These are phyloP conservation scores for Drosophila percnosoma DNA, from an alignment of 2,888 invertebrate species.

Conservation along the genomic window DNA sequence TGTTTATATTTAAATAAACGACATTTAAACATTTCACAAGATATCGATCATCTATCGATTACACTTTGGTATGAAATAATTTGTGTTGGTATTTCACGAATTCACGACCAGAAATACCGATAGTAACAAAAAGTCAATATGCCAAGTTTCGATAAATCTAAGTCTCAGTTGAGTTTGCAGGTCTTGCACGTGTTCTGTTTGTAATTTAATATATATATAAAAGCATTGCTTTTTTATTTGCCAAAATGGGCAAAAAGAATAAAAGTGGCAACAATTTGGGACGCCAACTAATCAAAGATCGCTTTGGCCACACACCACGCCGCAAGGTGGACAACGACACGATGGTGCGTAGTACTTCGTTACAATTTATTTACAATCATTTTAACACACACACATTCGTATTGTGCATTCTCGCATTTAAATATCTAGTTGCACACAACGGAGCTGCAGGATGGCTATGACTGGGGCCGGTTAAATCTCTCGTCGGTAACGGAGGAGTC, in stretches of 20 bases:
- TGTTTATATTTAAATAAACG: constrained; percentile 15
- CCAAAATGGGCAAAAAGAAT: constrained; percentile 90
- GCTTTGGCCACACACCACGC: constrained; percentile 88
- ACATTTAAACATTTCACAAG: background rate
- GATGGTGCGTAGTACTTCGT: constrained; percentile 87
- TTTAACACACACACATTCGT: background rate
- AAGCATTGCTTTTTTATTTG: constrained; percentile 1
- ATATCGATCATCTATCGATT: constrained; percentile 6
- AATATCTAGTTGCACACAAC: constrained; percentile 89
- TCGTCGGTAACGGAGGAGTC: constrained; percentile 97
- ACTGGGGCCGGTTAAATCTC: constrained; percentile 95
- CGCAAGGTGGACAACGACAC: constrained; percentile 90
- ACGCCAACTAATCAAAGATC: constrained; percentile 90
- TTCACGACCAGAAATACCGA: constrained; percentile 1
- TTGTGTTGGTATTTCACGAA: background rate
- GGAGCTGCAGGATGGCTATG: constrained; percentile 95
- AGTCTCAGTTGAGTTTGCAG: constrained; percentile 3
- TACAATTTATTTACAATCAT: background rate
- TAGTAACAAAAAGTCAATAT: background rate
- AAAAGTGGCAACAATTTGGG: constrained; percentile 87
- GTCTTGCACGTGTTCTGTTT: constrained; percentile 46
- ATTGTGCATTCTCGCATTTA: background rate
- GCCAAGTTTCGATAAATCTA: constrained; percentile 11
- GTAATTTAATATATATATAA: constrained; percentile 7
- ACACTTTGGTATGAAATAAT: background rate